A percentile compares a stretch with the other conserved stretches of the same genome.
Conservation (phyloP, 1,140 invertebrate genomes). For the Lamellibrachia luymesi region DNA sequence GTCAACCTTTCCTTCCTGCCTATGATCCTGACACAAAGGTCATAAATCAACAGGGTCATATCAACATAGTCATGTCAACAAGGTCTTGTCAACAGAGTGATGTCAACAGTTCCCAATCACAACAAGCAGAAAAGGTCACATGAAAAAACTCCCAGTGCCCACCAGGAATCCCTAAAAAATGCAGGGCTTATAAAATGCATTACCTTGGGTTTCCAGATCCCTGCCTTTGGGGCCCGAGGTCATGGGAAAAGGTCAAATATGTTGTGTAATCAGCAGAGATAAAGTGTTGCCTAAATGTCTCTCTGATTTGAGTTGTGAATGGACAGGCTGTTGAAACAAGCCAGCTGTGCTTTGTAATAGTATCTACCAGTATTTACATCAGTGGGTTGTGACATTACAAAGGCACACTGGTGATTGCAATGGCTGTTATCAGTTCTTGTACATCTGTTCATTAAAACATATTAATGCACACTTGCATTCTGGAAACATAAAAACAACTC, state of each 20-base stretch:
- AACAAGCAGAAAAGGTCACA: not conserved
- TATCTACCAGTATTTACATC: not conserved
- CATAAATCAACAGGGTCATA: not conserved
- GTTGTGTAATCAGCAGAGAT: not conserved
- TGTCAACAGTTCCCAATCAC: not conserved
- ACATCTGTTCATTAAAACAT: not conserved
- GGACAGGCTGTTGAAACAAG: not conserved
- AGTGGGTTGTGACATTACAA: not conserved
- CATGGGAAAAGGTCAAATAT: not conserved
- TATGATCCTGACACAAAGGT: not conserved
- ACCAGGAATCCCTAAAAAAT: not conserved
- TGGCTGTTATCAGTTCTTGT: not conserved
- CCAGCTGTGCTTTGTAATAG: not conserved
- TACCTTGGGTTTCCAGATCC: not conserved
- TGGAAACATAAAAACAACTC: not conserved
- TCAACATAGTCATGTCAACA: not conserved
- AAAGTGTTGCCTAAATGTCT: not conserved
- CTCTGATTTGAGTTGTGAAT: conserved; percentile 1
- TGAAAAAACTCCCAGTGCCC: not conserved
- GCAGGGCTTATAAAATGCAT: not conserved
- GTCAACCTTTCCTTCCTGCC: not conserved
- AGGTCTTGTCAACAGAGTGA: not conserved
- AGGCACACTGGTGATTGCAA: not conserved
- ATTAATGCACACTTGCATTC: not conserved
- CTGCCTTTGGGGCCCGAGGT: not conserved